A percentile compares a stretch with the other conserved stretches of the same genome.
Conservation (phyloP, 2,113 vertebrate genomes). For the Procavia capensis region DNA sequence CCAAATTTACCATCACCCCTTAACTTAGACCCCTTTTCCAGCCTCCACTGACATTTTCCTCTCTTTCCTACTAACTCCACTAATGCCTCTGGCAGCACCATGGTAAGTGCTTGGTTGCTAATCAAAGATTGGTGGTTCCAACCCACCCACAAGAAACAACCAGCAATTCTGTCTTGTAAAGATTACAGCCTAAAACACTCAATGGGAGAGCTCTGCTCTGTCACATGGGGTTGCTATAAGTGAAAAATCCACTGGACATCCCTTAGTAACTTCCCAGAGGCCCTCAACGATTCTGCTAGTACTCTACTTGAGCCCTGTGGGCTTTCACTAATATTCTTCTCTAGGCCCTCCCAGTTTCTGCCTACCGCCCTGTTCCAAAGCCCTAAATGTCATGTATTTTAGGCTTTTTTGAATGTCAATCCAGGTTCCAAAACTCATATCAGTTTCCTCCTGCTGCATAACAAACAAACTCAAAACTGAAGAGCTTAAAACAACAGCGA, state of each 20-base stretch:
- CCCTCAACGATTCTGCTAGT: background rate
- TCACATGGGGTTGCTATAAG: background rate
- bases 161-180: no score
- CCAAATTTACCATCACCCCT: background rate
- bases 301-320: background rate
- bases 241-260: background rate
- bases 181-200: background rate
- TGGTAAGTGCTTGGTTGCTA: no score
- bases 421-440: background rate
- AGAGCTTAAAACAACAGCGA: slow-evolving; percentile 44
- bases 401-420: background rate
- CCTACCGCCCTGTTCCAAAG: background rate
- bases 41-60: background rate
- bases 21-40: background rate
- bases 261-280: background rate
- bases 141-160: background rate
- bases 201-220: background rate
- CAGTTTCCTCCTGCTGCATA: background rate
- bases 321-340: background rate
- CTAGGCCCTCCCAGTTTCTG: background rate
- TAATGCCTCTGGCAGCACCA: no score
- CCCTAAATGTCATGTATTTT: background rate
- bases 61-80: background rate
- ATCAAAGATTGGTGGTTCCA: no score
- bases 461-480: slow-evolving; percentile 33